Percentiles rank a stretch among this genome's conserved stretches.
Conservation (phyloP, 2,888 invertebrate genomes). For the Aleiodes testaceus region DNA sequence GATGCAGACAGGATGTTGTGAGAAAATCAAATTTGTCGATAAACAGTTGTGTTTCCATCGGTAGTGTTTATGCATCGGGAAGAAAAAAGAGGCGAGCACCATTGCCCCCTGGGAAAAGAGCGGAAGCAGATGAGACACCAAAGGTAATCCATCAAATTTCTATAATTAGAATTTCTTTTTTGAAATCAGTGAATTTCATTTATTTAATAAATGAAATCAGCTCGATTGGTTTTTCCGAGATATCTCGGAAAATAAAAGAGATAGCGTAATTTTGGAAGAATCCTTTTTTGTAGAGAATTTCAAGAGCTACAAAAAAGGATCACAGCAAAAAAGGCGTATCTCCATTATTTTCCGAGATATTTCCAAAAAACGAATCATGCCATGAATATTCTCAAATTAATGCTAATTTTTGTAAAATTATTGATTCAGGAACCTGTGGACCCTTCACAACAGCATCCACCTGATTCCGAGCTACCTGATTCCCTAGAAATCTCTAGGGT, state of each 20-base stretch:
- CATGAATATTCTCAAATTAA: too few relatives aligned
- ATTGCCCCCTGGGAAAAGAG: slow-evolving; percentile 72
- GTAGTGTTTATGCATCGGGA: slow-evolving; percentile 74
- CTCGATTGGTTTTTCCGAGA: too few relatives aligned
- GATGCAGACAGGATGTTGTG: slow-evolving; percentile 64
- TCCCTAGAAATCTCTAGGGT: slow-evolving; percentile 57
- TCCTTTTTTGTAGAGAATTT: too few relatives aligned
- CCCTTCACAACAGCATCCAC: background rate
- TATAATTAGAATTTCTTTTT: background rate
- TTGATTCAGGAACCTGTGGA: slow-evolving; percentile 48
- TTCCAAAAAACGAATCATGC: too few relatives aligned
- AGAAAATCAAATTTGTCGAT: slow-evolving; percentile 68
- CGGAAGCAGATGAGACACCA: slow-evolving; percentile 55
- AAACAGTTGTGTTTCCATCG: slow-evolving; percentile 65
- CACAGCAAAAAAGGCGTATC: too few relatives aligned
- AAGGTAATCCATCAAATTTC: slow-evolving; percentile 52
- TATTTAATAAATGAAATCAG: too few relatives aligned
- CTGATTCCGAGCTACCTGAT: slow-evolving; percentile 56
- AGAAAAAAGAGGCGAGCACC: slow-evolving; percentile 81
- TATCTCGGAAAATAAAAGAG: too few relatives aligned
- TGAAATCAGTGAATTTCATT: background rate
- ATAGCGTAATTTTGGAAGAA: too few relatives aligned
- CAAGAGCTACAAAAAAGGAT: too few relatives aligned
- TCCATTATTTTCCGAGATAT: too few relatives aligned
- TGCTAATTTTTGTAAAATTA: background rate